These are phyloP conservation scores for Mimachlamys varia DNA, from an alignment of 2,888 invertebrate genomes.

Conservation along the genomic window DNA sequence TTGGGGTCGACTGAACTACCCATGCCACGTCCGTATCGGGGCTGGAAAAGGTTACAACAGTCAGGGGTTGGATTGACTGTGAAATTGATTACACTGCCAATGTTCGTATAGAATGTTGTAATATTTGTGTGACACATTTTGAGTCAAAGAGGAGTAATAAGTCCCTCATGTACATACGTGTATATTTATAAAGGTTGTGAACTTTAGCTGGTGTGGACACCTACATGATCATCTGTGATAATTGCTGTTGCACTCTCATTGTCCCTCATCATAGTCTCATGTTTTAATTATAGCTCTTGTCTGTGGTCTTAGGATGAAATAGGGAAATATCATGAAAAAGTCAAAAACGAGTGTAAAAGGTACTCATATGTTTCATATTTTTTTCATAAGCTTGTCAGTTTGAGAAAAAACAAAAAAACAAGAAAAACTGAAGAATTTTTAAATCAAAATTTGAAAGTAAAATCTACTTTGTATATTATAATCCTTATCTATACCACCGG, in stretches of 20 bases:
- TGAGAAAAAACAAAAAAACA: too few relatives aligned
- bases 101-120: not conserved
- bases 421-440: too few relatives aligned
- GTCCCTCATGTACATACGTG: not conserved
- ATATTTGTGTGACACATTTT: not conserved
- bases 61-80: not conserved
- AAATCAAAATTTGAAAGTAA: too few relatives aligned
- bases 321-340: not conserved
- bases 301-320: constrained; percentile 18
- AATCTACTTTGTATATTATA: too few relatives aligned
- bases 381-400: not conserved
- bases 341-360: not conserved
- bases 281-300: constrained; percentile 21
- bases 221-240: constrained; percentile 20
- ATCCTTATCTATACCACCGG: too few relatives aligned
- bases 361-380: not conserved
- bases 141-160: not conserved
- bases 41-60: not conserved
- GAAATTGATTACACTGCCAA: constrained; percentile 1
- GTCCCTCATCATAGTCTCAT: constrained; percentile 1
- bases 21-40: too few relatives aligned
- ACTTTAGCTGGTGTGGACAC: not conserved
- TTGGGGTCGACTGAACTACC: too few relatives aligned
- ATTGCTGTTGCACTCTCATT: constrained; percentile 16
- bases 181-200: not conserved